Percentiles rank a stretch among this genome's conserved stretches.
phyloP scores from a whole-genome alignment of 2,888 invertebrate species.

The Plebejus melissa region DNA sequence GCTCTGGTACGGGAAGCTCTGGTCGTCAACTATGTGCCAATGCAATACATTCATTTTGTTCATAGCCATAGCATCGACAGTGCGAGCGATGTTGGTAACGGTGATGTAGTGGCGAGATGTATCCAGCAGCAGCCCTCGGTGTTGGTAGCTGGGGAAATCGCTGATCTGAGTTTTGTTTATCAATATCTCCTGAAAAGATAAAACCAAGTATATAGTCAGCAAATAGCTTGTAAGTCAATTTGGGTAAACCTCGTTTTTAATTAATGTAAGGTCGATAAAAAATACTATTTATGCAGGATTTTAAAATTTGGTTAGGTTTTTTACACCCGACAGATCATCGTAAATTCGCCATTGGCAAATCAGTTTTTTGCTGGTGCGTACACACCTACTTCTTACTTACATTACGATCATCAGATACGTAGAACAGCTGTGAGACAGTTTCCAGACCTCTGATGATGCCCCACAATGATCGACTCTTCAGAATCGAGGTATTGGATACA shows the following conservation, averaged over 20 bases:
- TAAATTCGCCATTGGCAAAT: not conserved
- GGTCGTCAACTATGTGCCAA: constrained; percentile 97
- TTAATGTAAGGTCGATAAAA: no score
- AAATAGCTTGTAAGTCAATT: no score
- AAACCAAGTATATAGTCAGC: not conserved
- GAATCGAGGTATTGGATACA: constrained; percentile 41
- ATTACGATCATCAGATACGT: constrained; percentile 49
- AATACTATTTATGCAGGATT: no score
- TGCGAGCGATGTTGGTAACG: constrained; percentile 80
- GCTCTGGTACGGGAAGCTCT: constrained; percentile 94
- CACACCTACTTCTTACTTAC: constrained; percentile 36
- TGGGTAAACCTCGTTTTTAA: no score
- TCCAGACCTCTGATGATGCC: constrained; percentile 92
- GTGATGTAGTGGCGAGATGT: constrained; percentile 92
- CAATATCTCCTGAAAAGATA: constrained; percentile 74
- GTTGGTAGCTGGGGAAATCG: constrained; percentile 83
- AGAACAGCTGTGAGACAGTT: constrained; percentile 88
- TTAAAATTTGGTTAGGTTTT: no score
- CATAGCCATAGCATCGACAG: constrained; percentile 91
- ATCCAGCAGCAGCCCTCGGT: constrained; percentile 92
- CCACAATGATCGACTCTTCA: constrained; percentile 82
- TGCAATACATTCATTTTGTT: constrained; percentile 96
- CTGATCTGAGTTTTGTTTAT: constrained; percentile 78
- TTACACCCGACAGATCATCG: not conserved
- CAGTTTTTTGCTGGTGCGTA: not conserved